Percentiles rank a stretch among this genome's conserved stretches.
Conservation (phyloP, 2,113 vertebrate species). For the Siphamia tubifer region DNA sequence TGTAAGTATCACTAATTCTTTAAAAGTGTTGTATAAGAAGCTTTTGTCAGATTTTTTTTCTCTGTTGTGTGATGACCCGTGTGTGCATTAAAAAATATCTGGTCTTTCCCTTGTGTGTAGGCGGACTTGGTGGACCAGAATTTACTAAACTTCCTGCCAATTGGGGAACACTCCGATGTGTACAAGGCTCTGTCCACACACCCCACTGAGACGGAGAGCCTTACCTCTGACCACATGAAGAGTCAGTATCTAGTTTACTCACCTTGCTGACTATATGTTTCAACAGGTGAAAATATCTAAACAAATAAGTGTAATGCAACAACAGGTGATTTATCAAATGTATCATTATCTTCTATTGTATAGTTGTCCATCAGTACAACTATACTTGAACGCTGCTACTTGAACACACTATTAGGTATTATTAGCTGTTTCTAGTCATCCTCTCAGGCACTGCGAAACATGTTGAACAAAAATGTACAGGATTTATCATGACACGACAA, state of each 20-base stretch:
- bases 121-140: conserved; percentile 98
- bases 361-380: background rate
- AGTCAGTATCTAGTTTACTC: conserved; percentile 82
- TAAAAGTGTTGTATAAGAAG: background rate
- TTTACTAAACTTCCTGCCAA: conserved; percentile 97
- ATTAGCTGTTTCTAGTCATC: background rate
- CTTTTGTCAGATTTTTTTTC: background rate
- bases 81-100: background rate
- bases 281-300: too few species aligned
- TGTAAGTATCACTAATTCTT: conserved; percentile 81
- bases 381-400: too few species aligned
- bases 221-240: conserved; percentile 92
- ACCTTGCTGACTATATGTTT: background rate
- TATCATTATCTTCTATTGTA: background rate
- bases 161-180: conserved; percentile 93
- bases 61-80: background rate
- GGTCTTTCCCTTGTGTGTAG: conserved; percentile 58
- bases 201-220: conserved; percentile 88
- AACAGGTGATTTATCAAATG: too few species aligned
- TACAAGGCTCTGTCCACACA: conserved; percentile 93
- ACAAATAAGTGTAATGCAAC: too few species aligned
- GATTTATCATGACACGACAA: background rate
- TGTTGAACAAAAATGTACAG: background rate
- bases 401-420: background rate
- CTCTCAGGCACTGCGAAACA: background rate